These are phyloP conservation scores for Polietes domitor DNA, from an alignment of 2,888 invertebrate species.

Conservation along the genomic window DNA sequence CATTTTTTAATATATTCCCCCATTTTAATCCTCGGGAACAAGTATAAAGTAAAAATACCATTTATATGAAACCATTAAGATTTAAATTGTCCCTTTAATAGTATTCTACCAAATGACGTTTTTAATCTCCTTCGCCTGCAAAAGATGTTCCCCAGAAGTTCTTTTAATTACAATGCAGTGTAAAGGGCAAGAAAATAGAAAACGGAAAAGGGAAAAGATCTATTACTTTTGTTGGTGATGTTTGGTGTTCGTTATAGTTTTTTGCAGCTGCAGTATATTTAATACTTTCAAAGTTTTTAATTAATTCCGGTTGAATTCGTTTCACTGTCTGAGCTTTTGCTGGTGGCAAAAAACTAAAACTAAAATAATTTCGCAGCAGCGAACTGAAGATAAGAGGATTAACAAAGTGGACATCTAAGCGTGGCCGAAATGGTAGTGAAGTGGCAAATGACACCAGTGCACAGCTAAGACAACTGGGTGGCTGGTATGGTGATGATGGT, in stretches of 20 bases:
- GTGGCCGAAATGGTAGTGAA: not conserved
- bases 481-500: not conserved
- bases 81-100: not conserved
- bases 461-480: not conserved
- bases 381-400: conserved; percentile 61
- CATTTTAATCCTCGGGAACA: no score
- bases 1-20: no score
- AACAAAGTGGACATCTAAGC: conserved; percentile 35
- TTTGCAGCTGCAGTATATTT: conserved; percentile 1
- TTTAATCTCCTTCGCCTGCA: conserved; percentile 14
- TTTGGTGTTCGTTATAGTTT: no score
- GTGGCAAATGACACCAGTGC: not conserved
- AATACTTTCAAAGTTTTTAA: conserved; percentile 56
- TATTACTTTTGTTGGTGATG: conserved; percentile 23
- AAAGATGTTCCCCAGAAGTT: conserved; percentile 3
- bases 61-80: not conserved
- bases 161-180: conserved; percentile 55
- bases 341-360: not conserved
- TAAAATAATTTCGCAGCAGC: conserved; percentile 43
- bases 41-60: no score
- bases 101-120: not conserved
- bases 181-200: not conserved
- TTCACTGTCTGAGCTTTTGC: conserved; percentile 53
- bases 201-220: not conserved
- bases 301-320: conserved; percentile 60